Conservation (phyloP, 2,113 vertebrate genomes). For the Fukomys damarensis region DNA sequence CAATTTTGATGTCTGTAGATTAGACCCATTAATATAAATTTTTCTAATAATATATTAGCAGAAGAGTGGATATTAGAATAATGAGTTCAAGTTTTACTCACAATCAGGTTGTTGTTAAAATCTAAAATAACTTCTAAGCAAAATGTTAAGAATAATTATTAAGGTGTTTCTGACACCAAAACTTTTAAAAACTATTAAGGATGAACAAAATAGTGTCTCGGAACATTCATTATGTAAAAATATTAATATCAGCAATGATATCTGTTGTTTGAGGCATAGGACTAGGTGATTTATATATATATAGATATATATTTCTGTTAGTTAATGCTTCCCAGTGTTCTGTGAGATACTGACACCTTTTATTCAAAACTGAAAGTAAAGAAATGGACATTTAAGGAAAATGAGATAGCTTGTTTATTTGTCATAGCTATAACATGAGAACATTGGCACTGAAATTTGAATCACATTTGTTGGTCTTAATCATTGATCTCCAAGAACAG, state of each 20-base stretch:
- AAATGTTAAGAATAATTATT: slow-evolving; percentile 59
- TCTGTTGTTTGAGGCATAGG: background rate
- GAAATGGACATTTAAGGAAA: background rate
- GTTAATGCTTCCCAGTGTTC: background rate
- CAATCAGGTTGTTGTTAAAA: slow-evolving; percentile 63
- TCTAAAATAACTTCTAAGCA: background rate
- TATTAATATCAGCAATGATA: background rate
- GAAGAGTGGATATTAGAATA: slow-evolving; percentile 52
- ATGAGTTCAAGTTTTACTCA: slow-evolving; percentile 61
- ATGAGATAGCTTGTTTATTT: background rate
- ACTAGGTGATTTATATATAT: background rate
- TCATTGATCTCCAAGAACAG: background rate
- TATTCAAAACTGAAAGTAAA: slow-evolving; percentile 55
- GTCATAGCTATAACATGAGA: background rate
- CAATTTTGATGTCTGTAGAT: slow-evolving; percentile 35
- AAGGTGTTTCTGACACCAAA: slow-evolving; percentile 42
- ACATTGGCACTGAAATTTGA: background rate
- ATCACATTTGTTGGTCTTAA: background rate
- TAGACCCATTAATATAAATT: slow-evolving; percentile 17
- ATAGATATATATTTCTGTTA: background rate
- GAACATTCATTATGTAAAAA: slow-evolving; percentile 17
- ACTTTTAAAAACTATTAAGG: slow-evolving; percentile 55
- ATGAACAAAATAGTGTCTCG: slow-evolving; percentile 27
- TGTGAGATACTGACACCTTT: background rate
- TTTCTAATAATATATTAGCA: background rate